phyloP scores from a whole-genome alignment of 2,797 vertebrate genomes.

The Chelon auratus region DNA sequence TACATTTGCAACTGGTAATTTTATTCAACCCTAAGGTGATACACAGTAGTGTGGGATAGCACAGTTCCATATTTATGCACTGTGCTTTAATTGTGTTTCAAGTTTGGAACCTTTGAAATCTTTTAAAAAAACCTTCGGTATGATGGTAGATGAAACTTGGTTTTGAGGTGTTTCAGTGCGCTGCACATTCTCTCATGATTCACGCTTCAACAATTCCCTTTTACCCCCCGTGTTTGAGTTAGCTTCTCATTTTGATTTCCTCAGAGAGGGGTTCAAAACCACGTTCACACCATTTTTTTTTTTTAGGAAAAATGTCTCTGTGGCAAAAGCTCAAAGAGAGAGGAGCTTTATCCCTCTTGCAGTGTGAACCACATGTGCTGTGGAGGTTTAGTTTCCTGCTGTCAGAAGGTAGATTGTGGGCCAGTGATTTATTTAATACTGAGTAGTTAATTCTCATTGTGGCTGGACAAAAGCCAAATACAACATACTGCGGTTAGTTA shows the following conservation, averaged over 20 bases:
- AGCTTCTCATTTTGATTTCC: constrained; percentile 11
- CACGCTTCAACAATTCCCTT: constrained; percentile 37
- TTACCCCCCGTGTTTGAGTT: constrained; percentile 38
- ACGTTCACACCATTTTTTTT: neutral
- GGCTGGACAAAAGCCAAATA: constrained; percentile 21
- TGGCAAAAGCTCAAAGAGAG: constrained; percentile 18
- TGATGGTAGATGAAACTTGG: constrained; percentile 16
- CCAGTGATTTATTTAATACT: constrained; percentile 7
- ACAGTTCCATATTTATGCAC: neutral
- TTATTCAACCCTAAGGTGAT: neutral
- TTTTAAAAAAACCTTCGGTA: neutral
- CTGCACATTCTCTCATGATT: constrained; percentile 11
- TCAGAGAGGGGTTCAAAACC: constrained; percentile 33
- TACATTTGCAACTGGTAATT: too few species aligned
- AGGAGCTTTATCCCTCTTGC: neutral
- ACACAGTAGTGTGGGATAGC: neutral
- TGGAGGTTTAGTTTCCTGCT: constrained; percentile 29
- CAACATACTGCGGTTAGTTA: neutral
- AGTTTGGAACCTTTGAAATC: neutral
- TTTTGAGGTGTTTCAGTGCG: constrained; percentile 11
- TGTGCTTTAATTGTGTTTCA: neutral
- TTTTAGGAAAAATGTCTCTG: neutral
- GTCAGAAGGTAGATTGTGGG: constrained; percentile 6
- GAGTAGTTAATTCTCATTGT: constrained; percentile 10
- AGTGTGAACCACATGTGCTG: neutral